These are phyloP conservation scores for Motacilla alba DNA, from an alignment of 2,113 vertebrate species.

Conservation along the genomic window DNA sequence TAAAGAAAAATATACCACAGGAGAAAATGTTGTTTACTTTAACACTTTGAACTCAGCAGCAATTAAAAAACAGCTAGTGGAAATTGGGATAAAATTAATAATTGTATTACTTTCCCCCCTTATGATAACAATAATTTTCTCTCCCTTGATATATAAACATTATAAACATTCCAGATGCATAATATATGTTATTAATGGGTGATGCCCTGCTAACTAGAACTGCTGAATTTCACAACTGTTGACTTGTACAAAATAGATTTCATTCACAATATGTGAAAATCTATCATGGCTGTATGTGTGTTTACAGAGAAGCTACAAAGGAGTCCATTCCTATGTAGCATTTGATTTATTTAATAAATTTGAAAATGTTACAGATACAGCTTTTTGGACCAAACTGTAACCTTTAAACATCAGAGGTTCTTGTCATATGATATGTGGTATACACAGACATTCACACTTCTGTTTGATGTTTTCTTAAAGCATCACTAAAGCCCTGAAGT, in stretches of 20 bases:
- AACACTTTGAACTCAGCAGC: slow-evolving; percentile 30
- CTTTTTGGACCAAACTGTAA: neutral
- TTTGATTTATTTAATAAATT: neutral
- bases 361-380: neutral
- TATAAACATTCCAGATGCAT: neutral
- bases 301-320: neutral
- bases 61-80: slow-evolving; percentile 2
- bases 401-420: neutral
- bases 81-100: slow-evolving; percentile 23
- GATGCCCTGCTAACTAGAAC: neutral
- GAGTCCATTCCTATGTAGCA: neutral
- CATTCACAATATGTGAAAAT: neutral
- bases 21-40: slow-evolving; percentile 10
- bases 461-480: slow-evolving; percentile 2
- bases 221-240: neutral
- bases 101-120: neutral
- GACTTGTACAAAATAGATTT: neutral
- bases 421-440: neutral
- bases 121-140: neutral
- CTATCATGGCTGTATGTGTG: neutral
- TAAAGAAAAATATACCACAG: neutral
- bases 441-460: neutral
- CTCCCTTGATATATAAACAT: neutral
- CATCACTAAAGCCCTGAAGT: neutral
- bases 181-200: neutral